Conservation (phyloP, 1,140 invertebrate species). For the Coptotermes formosanus region DNA sequence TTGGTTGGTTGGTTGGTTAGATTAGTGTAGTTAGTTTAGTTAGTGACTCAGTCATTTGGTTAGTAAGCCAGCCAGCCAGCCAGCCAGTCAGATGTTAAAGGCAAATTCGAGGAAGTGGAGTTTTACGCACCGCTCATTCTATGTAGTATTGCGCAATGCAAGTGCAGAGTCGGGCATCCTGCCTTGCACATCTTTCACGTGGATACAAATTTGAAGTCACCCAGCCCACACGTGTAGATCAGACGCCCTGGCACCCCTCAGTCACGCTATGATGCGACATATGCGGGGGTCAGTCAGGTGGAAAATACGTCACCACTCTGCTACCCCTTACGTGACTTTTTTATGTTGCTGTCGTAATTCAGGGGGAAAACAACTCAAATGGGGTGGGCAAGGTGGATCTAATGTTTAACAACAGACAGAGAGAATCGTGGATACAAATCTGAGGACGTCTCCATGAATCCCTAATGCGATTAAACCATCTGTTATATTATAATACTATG, state of each 20-base stretch:
- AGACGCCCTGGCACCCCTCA: not conserved
- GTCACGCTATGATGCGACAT: conserved; percentile 10
- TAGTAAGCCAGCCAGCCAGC: too few relatives aligned
- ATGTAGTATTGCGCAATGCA: too few relatives aligned
- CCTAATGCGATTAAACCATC: conserved; percentile 27
- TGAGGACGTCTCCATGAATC: conserved; percentile 21
- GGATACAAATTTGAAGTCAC: too few relatives aligned
- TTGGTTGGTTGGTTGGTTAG: too few relatives aligned
- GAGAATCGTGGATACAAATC: not conserved
- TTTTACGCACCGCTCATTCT: too few relatives aligned
- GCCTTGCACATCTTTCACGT: too few relatives aligned
- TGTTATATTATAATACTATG: conserved; percentile 15
- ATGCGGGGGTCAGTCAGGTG: conserved; percentile 26
- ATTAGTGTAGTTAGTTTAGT: too few relatives aligned
- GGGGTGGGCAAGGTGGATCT: not conserved
- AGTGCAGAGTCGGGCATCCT: too few relatives aligned
- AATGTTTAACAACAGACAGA: conserved; percentile 9
- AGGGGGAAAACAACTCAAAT: not conserved
- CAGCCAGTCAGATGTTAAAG: too few relatives aligned
- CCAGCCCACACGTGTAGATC: not conserved
- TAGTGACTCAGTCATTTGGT: too few relatives aligned
- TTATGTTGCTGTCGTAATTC: not conserved
- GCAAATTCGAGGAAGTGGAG: too few relatives aligned
- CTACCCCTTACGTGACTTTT: conserved; percentile 9
- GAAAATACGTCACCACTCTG: conserved; percentile 21